Conservation (phyloP, 2,797 vertebrate genomes). For the Rhabdomys pumilio region DNA sequence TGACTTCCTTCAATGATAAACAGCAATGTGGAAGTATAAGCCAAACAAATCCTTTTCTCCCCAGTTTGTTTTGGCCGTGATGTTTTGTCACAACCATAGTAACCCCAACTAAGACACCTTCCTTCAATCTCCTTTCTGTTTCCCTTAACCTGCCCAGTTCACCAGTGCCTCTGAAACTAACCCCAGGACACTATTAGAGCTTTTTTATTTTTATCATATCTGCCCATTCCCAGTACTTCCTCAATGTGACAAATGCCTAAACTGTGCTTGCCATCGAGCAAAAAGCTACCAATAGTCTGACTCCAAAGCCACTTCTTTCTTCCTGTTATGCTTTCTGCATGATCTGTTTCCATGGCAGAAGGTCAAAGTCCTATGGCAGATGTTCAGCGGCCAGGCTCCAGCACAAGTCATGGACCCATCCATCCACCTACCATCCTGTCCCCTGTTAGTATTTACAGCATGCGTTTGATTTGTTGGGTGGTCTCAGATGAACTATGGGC, state of each 20-base stretch:
- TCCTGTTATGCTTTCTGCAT: fast-evolving
- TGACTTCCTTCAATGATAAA: background rate
- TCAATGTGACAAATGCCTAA: background rate
- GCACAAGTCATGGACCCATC: background rate
- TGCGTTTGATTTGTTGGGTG: background rate
- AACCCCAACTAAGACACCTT: background rate
- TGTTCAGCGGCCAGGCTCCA: fast-evolving
- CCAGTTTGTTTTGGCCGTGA: background rate
- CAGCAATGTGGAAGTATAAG: too few relatives aligned
- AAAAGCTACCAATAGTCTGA: fast-evolving
- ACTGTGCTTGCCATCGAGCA: fast-evolving
- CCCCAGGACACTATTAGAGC: background rate
- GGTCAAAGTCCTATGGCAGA: background rate
- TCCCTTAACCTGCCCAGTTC: background rate
- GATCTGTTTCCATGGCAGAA: fast-evolving
- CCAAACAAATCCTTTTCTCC: background rate
- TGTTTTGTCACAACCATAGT: background rate
- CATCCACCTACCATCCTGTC: background rate
- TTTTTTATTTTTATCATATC: background rate
- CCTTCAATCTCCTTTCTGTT: background rate
- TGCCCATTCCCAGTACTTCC: background rate
- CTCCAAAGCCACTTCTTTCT: fast-evolving
- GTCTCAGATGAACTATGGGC: background rate
- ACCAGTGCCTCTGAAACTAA: background rate
- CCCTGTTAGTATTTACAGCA: fast-evolving